Base-by-base conservation (phyloP, 2,888 invertebrate species). In the Balanococcus diminutus region DNA sequence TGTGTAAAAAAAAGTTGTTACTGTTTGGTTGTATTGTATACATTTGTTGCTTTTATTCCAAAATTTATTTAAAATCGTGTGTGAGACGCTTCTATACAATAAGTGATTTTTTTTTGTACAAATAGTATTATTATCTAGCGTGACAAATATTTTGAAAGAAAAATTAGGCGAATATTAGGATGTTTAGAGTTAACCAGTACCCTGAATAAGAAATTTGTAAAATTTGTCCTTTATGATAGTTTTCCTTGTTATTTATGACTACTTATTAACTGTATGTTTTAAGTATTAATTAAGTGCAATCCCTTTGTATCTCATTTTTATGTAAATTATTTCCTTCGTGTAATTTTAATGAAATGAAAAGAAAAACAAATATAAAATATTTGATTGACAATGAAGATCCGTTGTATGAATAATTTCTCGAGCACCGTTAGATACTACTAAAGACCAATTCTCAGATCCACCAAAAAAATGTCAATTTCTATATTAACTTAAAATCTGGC, bases 261-360 rank as follows among this genome's bases (percentile, higher is more conserved):
- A 84, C 84, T 61, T 84, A 84, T 84, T 84, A 84, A 84, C 84
- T 72, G 61, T 72, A 84, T 84, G 61, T 67, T 67, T 39, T 85
- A 85, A 72, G 19, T 85, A 85, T 85, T 85, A 42, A 75, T 75
- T 85, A 85, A 85, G 85, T 85, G 85, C 85, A 85, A 85, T 85
- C 84, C 72, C 84, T 84, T 85, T 85, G 85, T 85, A 85, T 85
- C 85, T 85, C 85, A 85, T 85, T 85, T 85, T 46, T 85, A 85
- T 85, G 85, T 85, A 85, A 85, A 85, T 85, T 85, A 85, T 85
- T 85, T 85, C 79, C 85, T 39, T 85, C 75, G 79, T 85, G 79
- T 85, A 85, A 75, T 85, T 85, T 85, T 85, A 85, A 85, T 31
- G 46, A 39, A 42, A 22, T 46, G 28, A 22, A 56, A 46, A 42